phyloP scores from a whole-genome alignment of 2,888 invertebrate species.

The Andricus curvator region DNA sequence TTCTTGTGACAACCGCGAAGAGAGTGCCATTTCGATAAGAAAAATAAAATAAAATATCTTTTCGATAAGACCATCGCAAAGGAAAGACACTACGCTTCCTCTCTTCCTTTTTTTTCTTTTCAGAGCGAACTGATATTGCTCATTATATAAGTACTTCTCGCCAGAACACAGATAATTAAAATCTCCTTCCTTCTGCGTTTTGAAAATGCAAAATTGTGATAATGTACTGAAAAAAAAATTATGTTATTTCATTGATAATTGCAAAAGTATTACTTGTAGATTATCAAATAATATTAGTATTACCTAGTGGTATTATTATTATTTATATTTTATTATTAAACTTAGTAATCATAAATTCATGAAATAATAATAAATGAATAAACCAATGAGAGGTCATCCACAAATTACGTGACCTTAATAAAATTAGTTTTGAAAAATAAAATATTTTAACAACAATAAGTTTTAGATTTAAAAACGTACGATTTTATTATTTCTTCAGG shows the following conservation, averaged over 20 bases:
- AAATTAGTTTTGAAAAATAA: too few species aligned
- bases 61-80: conserved; percentile 53
- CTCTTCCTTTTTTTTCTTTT: neutral
- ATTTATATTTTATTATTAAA: too few species aligned
- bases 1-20: conserved; percentile 13
- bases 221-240: neutral
- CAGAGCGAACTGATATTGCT: neutral
- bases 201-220: neutral
- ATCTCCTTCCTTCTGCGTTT: neutral
- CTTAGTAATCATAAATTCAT: too few species aligned
- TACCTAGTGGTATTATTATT: too few species aligned
- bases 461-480: too few species aligned
- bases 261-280: too few species aligned
- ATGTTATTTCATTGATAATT: too few species aligned
- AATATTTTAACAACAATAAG: too few species aligned
- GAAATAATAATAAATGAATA: too few species aligned
- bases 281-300: too few species aligned
- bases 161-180: neutral
- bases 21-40: conserved; percentile 11
- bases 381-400: neutral
- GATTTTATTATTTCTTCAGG: too few species aligned
- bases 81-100: conserved; percentile 47
- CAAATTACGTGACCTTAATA: too few species aligned
- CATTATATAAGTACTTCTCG: neutral
- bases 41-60: conserved; percentile 55